Evolutionary conservation across 2,113 vertebrate species (phyloP), one percentile per base, ranked within the genome.

Genomic region (Microtus richardsoni): DNA sequence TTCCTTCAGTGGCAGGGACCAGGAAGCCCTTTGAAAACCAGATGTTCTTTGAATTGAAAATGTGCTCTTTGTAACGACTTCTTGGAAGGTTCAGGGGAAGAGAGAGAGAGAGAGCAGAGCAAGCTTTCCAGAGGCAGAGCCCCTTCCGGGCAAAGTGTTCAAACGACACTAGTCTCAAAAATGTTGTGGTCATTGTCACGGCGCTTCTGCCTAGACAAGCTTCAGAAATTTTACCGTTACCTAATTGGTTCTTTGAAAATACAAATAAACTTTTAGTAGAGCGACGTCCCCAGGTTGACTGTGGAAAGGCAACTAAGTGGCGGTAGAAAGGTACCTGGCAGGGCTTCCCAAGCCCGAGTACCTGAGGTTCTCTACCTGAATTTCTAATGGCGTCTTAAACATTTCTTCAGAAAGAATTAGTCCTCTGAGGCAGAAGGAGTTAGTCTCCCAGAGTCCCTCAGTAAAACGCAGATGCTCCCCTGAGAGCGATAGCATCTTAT

Each of bases 341-440:
- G 64, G 21, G n/a, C 39, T n/a, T 24, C n/a, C 49, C 28, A 39
- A 36, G 44, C 89, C 39, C 19, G 19, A 91, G 73, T n/a, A 73
- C 1, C 58, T 58, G 58, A 58, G 19, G n/a, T 94, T 96, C 60
- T 75, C 16, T 89, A 19, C 70, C 41, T 93, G 58, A 84, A 91
- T 84, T 89, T 95, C 24, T 82, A 73, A 75, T 64, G 68, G 24
- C 80, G n/a, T 89, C 80, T 70, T 60, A 80, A 84, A 91, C 39
- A 60, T 70, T 77, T 84, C 91, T 91, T 52, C 33, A 2, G 77
- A 64, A 73, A 92, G 90, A 91, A 28, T 79, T 68, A 82, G 28
- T 89, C 41, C 47, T 91, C 62, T 79, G 93, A 47, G 54, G 87
- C 41, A 6, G 39, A 73, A 88, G 83, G 86, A 97, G 89, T 87